Base-by-base conservation (phyloP, 2,113 vertebrate species). In the Phrynosoma blainvillii region DNA sequence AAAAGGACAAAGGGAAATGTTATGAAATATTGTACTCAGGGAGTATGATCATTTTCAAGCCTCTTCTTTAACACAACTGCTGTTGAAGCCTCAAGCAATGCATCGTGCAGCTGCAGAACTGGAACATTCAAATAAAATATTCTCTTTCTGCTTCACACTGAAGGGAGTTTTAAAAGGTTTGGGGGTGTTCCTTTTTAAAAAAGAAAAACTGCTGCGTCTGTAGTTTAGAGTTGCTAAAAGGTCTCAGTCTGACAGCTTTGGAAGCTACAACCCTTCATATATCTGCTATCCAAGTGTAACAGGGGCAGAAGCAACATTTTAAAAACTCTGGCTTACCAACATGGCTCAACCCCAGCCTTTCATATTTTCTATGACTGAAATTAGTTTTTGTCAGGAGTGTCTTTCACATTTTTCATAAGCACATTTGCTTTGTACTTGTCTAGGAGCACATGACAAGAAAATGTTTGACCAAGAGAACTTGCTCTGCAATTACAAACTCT, bases 71-170 rank as follows among this genome's bases (percentile, higher is more conserved):
- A 90, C 71, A 66, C 27, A 25, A 56, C 83, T 91, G 82, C 75
- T 82, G 84, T 42, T 91, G 87, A 94, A 88, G 75, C 85, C 85
- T 90, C 80, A 68, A 93, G 85, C 85, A 93, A 87, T 79, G 91
- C 75, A 92, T 65, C 79, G 85, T 18, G 78, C 59, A 92, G 84
- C 77, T 62, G 88, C 78, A 83, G 78, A 92, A 93, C 32, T 32
- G 68, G 25, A 93, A 83, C 56, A 89, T 62, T 30, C 52, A 88
- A 11, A 13, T 87, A 82, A 92, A 92, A 88, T 2, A 76, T 62
- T 93, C 90, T 85, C 79, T 87, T 90, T 76, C 91, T 52, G 84
- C 77, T 85, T 90, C 71, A 70, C 76, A 82, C 83, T 20, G 54
- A 90, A 84, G 77, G 81, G 1, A 9, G 78, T 70, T 59, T 70